A percentile compares a stretch with the other conserved stretches of the same genome.
Evolutionary conservation across 2,797 vertebrate species (phyloP).

Genomic region (Argyrosomus regius): DNA sequence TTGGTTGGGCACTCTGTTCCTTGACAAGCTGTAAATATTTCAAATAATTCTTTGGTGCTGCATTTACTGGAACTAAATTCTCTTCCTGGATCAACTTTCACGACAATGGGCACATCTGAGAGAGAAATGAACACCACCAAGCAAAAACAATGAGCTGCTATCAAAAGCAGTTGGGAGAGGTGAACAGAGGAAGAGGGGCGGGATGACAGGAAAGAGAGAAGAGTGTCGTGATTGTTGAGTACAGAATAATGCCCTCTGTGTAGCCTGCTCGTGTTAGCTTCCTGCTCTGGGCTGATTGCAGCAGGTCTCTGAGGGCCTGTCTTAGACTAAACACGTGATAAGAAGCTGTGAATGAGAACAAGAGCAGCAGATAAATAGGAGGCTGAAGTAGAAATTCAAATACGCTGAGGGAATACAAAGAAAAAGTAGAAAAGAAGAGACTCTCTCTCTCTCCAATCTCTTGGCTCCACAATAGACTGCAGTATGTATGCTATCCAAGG

Average conservation of each 20-base stretch:
- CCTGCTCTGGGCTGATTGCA: constrained; percentile 56
- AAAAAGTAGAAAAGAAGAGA: neutral
- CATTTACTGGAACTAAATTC: constrained; percentile 33
- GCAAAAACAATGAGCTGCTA: constrained; percentile 35
- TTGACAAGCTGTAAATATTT: constrained; percentile 32
- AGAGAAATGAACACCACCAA: constrained; percentile 38
- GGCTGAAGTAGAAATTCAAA: constrained; percentile 2
- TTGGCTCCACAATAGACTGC: neutral
- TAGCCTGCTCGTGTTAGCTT: constrained; percentile 40
- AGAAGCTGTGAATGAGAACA: constrained; percentile 46
- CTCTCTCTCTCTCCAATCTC: neutral
- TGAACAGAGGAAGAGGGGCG: constrained; percentile 11
- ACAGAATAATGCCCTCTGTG: constrained; percentile 42
- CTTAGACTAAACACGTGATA: constrained; percentile 53
- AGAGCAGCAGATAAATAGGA: neutral
- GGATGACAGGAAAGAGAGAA: constrained; percentile 44
- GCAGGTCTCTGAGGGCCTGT: constrained; percentile 44
- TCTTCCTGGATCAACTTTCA: constrained; percentile 39
- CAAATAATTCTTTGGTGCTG: constrained; percentile 23
- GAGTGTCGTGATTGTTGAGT: constrained; percentile 44
- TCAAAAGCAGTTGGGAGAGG: constrained; percentile 22
- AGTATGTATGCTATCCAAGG: neutral
- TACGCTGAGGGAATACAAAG: constrained; percentile 12
- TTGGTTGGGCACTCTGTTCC: constrained; percentile 26
- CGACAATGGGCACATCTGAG: constrained; percentile 21